Conservation (phyloP, 2,113 vertebrate genomes). For the Scartelaos histophorus region DNA sequence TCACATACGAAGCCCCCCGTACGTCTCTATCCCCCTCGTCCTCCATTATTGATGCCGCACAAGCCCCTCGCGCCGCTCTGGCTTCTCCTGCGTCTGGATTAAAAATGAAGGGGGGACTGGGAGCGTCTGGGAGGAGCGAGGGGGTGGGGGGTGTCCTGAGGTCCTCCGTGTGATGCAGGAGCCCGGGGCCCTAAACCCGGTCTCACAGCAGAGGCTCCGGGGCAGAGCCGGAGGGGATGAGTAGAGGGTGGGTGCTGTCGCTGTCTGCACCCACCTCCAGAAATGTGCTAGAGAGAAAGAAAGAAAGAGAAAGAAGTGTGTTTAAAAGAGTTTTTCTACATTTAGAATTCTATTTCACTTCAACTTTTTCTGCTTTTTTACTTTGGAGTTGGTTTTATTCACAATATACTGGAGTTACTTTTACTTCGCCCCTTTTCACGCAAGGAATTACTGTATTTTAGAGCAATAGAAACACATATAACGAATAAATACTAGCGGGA, state of each 20-base stretch:
- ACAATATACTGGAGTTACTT: too few relatives aligned
- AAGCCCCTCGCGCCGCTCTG: conserved; percentile 37
- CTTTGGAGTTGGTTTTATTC: too few relatives aligned
- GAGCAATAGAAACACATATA: too few relatives aligned
- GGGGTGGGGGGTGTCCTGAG: conserved; percentile 36
- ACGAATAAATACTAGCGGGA: too few relatives aligned
- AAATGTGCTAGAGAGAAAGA: conserved; percentile 30
- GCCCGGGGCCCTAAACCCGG: conserved; percentile 54
- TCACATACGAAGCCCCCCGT: conserved; percentile 11
- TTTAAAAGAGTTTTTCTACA: background rate
- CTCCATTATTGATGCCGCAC: conserved; percentile 61
- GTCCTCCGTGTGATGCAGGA: conserved; percentile 63
- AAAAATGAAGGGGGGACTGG: conserved; percentile 61
- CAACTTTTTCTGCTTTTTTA: too few relatives aligned
- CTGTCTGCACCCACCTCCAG: conserved; percentile 16
- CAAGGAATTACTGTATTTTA: too few relatives aligned
- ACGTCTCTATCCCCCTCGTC: conserved; percentile 53
- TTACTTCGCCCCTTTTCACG: too few relatives aligned
- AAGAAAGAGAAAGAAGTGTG: conserved; percentile 20
- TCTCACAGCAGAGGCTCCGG: conserved; percentile 61
- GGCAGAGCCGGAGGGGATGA: conserved; percentile 67
- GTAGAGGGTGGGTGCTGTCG: conserved; percentile 41
- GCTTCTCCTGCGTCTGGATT: conserved; percentile 58
- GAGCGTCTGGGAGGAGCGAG: conserved; percentile 57
- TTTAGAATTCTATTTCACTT: background rate